Conservation (phyloP, 2,113 vertebrate genomes). For the Pandion haliaetus region DNA sequence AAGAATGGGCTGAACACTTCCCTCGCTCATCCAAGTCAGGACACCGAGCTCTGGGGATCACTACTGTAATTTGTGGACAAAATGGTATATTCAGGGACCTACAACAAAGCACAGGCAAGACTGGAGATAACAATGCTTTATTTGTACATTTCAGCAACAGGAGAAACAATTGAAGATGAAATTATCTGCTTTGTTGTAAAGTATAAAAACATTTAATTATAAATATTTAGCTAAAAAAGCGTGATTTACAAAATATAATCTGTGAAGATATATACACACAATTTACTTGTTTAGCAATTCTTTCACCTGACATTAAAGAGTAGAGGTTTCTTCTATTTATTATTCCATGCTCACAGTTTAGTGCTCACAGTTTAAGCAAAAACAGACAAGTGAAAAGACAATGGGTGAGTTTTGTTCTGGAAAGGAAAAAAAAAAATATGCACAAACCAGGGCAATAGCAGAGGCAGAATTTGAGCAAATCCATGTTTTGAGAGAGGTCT, state of each 20-base stretch:
- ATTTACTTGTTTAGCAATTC: conserved; percentile 54
- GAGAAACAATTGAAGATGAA: conserved; percentile 58
- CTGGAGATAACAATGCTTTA: conserved; percentile 42
- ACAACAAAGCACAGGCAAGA: neutral
- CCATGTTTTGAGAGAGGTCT: neutral
- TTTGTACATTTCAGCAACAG: conserved; percentile 64
- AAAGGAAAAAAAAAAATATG: neutral
- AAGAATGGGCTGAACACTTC: neutral
- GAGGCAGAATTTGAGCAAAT: neutral
- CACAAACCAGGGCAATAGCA: neutral
- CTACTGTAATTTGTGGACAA: neutral
- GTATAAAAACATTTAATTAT: conserved; percentile 75
- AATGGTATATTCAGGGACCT: neutral
- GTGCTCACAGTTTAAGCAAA: conserved; percentile 48
- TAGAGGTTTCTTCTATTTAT: conserved; percentile 45
- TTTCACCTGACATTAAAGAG: conserved; percentile 42
- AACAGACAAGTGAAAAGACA: neutral
- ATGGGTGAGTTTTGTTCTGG: neutral
- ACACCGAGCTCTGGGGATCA: accelerated
- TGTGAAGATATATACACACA: conserved; percentile 62
- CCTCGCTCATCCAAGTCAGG: neutral
- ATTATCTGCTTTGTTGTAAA: conserved; percentile 62
- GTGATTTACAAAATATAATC: conserved; percentile 68
- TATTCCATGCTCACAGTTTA: conserved; percentile 56
- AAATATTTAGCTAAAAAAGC: conserved; percentile 71